Evolutionary conservation across 2,888 invertebrate species (phyloP).

Genomic region (Mythimna impura): DNA sequence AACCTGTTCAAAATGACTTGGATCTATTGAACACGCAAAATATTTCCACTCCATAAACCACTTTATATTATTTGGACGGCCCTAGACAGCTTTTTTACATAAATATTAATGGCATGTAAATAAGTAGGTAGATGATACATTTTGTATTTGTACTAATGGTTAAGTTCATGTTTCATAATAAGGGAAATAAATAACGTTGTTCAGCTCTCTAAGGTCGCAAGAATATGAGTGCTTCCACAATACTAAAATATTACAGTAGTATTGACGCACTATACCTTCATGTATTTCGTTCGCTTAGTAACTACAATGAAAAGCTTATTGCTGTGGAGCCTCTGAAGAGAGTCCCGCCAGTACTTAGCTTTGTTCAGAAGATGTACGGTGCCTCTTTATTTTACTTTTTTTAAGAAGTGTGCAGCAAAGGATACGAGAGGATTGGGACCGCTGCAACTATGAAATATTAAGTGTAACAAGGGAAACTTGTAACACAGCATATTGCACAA

Average conservation of each 20-base stretch:
- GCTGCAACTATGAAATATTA: constrained; percentile 44
- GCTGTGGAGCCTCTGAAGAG: constrained; percentile 66
- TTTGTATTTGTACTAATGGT: constrained; percentile 36
- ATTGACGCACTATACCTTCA: constrained; percentile 23
- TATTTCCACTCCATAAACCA: constrained; percentile 28
- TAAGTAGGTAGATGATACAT: constrained; percentile 40
- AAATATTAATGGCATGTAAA: constrained; percentile 53
- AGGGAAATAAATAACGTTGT: constrained; percentile 34
- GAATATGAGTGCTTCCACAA: constrained; percentile 14
- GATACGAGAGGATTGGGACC: constrained; percentile 47
- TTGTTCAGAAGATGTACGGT: constrained; percentile 66
- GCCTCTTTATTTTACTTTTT: constrained; percentile 60
- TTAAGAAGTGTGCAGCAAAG: constrained; percentile 46
- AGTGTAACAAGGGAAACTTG: constrained; percentile 20
- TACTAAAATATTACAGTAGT: constrained; percentile 30
- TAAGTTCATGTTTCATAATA: constrained; percentile 50
- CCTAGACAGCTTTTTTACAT: constrained; percentile 33
- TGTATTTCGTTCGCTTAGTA: constrained; percentile 61
- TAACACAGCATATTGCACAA: constrained; percentile 8
- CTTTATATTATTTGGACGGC: constrained; percentile 26
- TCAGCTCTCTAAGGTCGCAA: constrained; percentile 5
- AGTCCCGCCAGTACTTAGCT: constrained; percentile 70
- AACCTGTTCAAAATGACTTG: constrained; percentile 27
- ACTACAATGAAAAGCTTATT: constrained; percentile 72
- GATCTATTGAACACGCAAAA: constrained; percentile 32